Conservation (phyloP, 2,797 vertebrate species). For the Perodicticus potto region DNA sequence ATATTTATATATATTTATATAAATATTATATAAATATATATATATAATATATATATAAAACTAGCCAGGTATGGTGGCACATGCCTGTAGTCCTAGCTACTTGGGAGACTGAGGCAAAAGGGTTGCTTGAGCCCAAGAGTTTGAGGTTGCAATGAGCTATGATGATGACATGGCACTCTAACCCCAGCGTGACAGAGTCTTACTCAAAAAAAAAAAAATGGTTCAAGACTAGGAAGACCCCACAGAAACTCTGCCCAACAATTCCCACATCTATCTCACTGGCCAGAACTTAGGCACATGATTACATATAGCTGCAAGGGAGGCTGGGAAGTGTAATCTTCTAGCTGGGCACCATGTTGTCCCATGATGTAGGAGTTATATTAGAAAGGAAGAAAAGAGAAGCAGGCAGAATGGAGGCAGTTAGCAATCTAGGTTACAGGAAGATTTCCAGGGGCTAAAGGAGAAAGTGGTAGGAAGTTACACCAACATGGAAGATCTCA, state of each 20-base stretch:
- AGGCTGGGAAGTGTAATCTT: background rate
- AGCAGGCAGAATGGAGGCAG: accelerated
- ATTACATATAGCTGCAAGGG: conserved; percentile 15
- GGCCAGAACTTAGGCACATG: conserved; percentile 21
- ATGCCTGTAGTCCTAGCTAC: too few species aligned
- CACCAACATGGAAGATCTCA: background rate
- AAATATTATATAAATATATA: too few species aligned
- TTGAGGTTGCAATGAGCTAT: too few species aligned
- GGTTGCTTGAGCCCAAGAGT: too few species aligned
- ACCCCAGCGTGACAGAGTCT: too few species aligned
- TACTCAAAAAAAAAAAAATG: too few species aligned
- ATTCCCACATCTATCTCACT: background rate
- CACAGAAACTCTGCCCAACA: background rate
- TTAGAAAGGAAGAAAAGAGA: background rate
- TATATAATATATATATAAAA: too few species aligned
- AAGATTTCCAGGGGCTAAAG: background rate
- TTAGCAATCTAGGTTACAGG: background rate
- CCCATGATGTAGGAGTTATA: background rate
- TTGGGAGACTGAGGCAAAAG: too few species aligned
- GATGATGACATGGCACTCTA: too few species aligned
- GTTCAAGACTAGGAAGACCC: background rate
- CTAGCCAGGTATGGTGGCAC: too few species aligned
- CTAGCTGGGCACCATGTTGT: accelerated
- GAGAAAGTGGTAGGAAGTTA: background rate
- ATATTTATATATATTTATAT: too few species aligned